Conservation (phyloP, 2,797 vertebrate species). For the Microhierax caerulescens region DNA sequence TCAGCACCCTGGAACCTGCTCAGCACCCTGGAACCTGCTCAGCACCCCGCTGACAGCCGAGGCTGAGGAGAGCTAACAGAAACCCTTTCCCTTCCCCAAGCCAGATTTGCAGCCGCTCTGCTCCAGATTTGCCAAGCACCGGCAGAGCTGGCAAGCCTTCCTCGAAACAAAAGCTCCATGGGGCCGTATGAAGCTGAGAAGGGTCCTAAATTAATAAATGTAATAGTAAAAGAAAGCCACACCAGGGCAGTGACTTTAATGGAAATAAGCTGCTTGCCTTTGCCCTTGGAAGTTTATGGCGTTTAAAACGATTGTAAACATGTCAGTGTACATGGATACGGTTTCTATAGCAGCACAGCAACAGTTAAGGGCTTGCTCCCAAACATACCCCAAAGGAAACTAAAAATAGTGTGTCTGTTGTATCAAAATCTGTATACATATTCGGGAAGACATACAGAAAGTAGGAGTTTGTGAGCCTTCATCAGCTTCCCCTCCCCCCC, state of each 20-base stretch:
- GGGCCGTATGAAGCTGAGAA: constrained; percentile 4
- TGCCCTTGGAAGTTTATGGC: constrained; percentile 83
- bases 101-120: background rate
- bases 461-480: background rate
- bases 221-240: constrained; percentile 18
- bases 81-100: background rate
- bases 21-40: background rate
- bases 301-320: constrained; percentile 94
- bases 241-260: constrained; percentile 50
- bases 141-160: background rate
- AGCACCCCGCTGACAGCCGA: background rate
- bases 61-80: background rate
- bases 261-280: constrained; percentile 68
- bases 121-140: background rate
- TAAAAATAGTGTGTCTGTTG: constrained; percentile 84
- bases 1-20: background rate
- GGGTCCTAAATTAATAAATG: constrained; percentile 42
- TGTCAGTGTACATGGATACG: constrained; percentile 87
- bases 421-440: constrained; percentile 76
- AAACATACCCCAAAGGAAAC: constrained; percentile 86
- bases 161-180: background rate
- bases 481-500: rapidly evolving
- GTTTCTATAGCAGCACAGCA: constrained; percentile 92
- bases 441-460: constrained; percentile 74
- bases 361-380: constrained; percentile 84